Base-by-base conservation (phyloP, 2,888 invertebrate genomes). In the Andrena hattorfiana region DNA sequence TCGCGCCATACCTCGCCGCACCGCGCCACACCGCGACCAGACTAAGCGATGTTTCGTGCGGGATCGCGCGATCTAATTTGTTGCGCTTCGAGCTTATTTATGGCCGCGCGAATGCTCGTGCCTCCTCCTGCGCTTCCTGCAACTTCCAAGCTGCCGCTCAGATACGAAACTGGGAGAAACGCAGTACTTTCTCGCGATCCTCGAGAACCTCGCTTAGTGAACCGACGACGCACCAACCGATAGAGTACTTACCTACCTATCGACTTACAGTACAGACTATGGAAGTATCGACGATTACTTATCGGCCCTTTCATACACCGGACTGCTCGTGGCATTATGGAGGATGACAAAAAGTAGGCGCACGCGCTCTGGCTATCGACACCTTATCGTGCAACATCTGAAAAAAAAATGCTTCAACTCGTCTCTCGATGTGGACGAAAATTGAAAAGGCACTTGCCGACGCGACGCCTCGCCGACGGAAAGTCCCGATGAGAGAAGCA, bases 51-150 rank as follows among this genome's bases (percentile, higher is more conserved):
- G 90, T 91, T 90, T 84, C 87, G 83, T 88, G 84, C 81, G 83
- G 89, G 89, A 91, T 91, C 89, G 88, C 85, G 81, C 89, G 89
- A 91, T 91, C 91, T 91, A 91, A 92, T 92, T 92, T 91, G 91
- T 91, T 90, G 90, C 89, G 89, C 91, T 91, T 91, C 89, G 83
- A 82, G 81, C 72, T 88, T 89, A 91, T 91, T 91, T 91, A 91
- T 90, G 77, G 84, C 49, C 32, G 66, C 69, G 64, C 76, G 67
- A 5, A 42, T 26, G 59, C 69, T 20, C 64, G 59, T 35, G 62
- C 54, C 51, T 51, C 35, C 68, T 49, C 63, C 35, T 8, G 48
- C 13, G 49, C 62, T 64, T 80, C 79, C 79, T 72, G 60, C 71
- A 49, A 13, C 26, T 13, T 30, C 54, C 35, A 63, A 32, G 32